Evolutionary conservation across 2,888 invertebrate genomes (phyloP).

Genomic region (Tetragnatha montana): DNA sequence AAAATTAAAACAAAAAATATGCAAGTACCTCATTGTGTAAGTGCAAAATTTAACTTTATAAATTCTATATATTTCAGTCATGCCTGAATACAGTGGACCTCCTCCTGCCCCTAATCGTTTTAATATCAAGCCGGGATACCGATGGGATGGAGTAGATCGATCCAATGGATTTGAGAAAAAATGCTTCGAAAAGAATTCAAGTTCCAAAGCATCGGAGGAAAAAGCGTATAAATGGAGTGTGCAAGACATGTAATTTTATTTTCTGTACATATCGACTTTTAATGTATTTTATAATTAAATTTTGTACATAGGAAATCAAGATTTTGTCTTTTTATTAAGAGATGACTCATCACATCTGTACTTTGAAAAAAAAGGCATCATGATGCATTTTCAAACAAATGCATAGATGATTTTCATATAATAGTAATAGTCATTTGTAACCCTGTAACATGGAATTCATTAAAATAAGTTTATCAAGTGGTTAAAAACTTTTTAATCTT

Average conservation of each 20-base stretch:
- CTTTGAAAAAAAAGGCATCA: too few relatives aligned
- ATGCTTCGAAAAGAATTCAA: constrained; percentile 87
- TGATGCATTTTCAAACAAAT: too few relatives aligned
- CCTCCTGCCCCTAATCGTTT: constrained; percentile 92
- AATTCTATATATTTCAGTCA: constrained; percentile 5
- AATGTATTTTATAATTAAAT: constrained; percentile 2
- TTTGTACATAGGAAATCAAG: background rate
- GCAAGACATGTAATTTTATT: constrained; percentile 87
- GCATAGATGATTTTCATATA: too few relatives aligned
- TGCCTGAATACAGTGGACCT: constrained; percentile 85
- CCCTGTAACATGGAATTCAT: too few relatives aligned
- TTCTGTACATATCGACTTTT: background rate
- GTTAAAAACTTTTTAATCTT: background rate
- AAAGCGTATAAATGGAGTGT: constrained; percentile 96
- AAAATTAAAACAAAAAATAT: too few relatives aligned
- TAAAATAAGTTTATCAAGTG: too few relatives aligned
- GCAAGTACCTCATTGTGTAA: too few relatives aligned
- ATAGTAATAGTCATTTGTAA: too few relatives aligned
- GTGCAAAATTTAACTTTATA: too few relatives aligned
- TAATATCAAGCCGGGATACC: constrained; percentile 92
- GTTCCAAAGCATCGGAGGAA: constrained; percentile 85
- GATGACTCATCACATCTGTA: too few relatives aligned
- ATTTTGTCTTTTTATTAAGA: background rate
- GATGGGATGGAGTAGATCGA: constrained; percentile 99
- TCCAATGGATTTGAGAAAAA: constrained; percentile 96